phyloP scores from a whole-genome alignment of 2,113 vertebrate species.

The Eonycteris spelaea region DNA sequence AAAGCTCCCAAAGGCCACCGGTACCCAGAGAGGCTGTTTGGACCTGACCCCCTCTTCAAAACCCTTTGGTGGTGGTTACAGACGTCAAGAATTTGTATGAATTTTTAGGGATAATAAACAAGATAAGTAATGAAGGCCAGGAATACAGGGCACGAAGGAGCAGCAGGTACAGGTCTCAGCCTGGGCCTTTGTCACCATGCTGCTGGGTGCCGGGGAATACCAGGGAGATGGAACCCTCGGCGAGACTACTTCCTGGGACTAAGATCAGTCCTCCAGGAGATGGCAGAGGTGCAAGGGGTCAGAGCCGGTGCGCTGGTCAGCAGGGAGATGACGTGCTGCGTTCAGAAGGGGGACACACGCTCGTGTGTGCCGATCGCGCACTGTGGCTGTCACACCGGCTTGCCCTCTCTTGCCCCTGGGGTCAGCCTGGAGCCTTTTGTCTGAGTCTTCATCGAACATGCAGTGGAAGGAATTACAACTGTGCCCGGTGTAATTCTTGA shows the following conservation, averaged over 20 bases:
- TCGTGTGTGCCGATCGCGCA: fast-evolving
- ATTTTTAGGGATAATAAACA: background rate
- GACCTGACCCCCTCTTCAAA: background rate
- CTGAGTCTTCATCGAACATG: background rate
- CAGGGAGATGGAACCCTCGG: background rate
- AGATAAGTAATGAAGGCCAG: background rate
- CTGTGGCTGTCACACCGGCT: fast-evolving
- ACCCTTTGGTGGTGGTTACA: background rate
- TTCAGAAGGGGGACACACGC: no score
- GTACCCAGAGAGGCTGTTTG: background rate
- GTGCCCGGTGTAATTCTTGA: background rate
- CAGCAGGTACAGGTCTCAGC: background rate
- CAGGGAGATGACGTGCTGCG: background rate
- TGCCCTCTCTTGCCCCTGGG: fast-evolving
- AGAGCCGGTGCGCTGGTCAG: background rate
- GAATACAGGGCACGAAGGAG: background rate
- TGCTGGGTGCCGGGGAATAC: background rate
- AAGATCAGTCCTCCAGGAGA: background rate
- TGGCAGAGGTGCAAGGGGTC: background rate
- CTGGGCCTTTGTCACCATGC: background rate
- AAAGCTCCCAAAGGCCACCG: background rate
- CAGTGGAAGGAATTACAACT: background rate
- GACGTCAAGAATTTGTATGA: background rate
- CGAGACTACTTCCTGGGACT: background rate
- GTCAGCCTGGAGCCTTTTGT: background rate